These are phyloP conservation scores for Rhombomys opimus DNA, from an alignment of 2,113 vertebrate genomes.

Conservation along the genomic window DNA sequence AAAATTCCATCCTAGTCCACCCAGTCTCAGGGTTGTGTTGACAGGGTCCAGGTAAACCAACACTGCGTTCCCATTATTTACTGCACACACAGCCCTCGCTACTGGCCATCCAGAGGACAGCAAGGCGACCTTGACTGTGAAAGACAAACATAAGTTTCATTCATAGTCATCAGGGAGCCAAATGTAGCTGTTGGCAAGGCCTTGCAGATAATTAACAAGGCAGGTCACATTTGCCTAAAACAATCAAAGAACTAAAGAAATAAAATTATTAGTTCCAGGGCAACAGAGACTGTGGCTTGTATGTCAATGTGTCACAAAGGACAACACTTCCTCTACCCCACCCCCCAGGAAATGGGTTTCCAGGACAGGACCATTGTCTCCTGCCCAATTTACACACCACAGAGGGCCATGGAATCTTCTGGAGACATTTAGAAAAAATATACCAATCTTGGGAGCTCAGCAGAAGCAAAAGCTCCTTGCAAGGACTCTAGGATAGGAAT, in stretches of 20 bases:
- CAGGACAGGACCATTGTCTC: not conserved
- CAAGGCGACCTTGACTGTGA: not conserved
- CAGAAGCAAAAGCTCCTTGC: not conserved
- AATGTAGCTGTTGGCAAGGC: constrained; percentile 64
- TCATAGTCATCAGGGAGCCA: constrained; percentile 49
- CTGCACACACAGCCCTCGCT: not conserved
- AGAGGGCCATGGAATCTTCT: not conserved
- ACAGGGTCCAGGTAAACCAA: not conserved
- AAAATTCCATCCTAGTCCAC: not conserved
- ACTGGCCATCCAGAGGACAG: not conserved
- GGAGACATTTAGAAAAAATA: not conserved
- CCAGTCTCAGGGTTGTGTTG: not conserved
- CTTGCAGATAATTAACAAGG: constrained; percentile 60
- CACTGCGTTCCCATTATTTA: constrained; percentile 39
- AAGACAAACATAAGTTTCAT: constrained; percentile 67
- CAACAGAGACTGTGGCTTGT: not conserved
- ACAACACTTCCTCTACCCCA: not conserved
- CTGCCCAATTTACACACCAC: not conserved
- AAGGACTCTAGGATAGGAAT: not conserved
- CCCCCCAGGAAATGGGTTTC: not conserved
- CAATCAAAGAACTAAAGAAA: constrained; percentile 13
- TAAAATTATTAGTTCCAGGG: constrained; percentile 48
- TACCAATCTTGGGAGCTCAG: not conserved
- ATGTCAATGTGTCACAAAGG: not conserved
- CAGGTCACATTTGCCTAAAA: constrained; percentile 65